Evolutionary conservation across 1,140 invertebrate species (phyloP).

Genomic region (Aphaenogaster rudis): DNA sequence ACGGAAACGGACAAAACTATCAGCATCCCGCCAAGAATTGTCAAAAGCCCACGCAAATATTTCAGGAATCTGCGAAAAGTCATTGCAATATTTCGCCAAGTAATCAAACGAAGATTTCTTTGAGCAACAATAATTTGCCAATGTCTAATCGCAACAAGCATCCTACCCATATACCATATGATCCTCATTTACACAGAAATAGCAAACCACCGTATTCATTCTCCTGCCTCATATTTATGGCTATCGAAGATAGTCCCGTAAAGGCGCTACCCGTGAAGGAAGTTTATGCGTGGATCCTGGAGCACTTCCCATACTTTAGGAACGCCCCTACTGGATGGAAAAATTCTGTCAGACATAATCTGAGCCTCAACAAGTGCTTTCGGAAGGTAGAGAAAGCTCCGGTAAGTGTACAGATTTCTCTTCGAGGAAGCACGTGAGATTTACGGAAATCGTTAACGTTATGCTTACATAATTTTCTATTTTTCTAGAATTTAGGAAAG

Average conservation of each 20-base stretch:
- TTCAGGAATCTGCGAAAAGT: slow-evolving; percentile 78
- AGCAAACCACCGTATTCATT: slow-evolving; percentile 98
- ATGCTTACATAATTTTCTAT: neutral
- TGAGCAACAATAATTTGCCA: slow-evolving; percentile 85
- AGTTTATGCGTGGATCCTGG: slow-evolving; percentile 99
- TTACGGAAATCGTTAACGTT: neutral
- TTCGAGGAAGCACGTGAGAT: neutral
- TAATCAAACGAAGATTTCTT: slow-evolving; percentile 85
- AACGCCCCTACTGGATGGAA: slow-evolving; percentile 99
- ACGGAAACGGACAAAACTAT: slow-evolving; percentile 73
- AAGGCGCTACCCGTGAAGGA: slow-evolving; percentile 98
- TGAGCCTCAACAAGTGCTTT: slow-evolving; percentile 98
- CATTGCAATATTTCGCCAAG: slow-evolving; percentile 80
- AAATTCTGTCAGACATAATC: slow-evolving; percentile 98
- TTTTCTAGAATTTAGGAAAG: slow-evolving; percentile 94
- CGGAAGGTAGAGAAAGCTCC: slow-evolving; percentile 97
- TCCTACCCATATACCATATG: slow-evolving; percentile 91
- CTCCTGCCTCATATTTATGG: slow-evolving; percentile 99
- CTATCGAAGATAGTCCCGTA: slow-evolving; percentile 96
- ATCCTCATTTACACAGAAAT: slow-evolving; percentile 93
- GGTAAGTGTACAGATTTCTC: slow-evolving; percentile 87
- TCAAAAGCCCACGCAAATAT: slow-evolving; percentile 78
- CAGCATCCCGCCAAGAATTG: slow-evolving; percentile 76
- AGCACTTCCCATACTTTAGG: slow-evolving; percentile 98
- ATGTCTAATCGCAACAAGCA: slow-evolving; percentile 89